Evolutionary conservation across 2,797 vertebrate genomes (phyloP).

Genomic region (Aplochiton taeniatus): DNA sequence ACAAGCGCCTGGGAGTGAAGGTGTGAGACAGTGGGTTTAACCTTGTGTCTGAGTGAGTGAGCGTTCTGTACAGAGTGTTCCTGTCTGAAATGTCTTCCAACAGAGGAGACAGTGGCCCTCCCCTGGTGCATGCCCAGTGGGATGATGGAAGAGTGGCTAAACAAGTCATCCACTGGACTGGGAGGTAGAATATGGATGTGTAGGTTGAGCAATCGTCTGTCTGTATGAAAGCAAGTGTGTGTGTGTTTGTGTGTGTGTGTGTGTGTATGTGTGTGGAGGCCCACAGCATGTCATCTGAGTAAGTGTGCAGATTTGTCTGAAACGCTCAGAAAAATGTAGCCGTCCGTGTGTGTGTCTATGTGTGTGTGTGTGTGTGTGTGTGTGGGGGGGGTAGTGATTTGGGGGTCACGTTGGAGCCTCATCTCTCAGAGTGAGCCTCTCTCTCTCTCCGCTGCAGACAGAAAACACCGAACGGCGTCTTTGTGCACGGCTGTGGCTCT

Average conservation of each 20-base stretch:
- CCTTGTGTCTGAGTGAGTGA: no score
- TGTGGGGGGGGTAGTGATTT: conserved; percentile 7
- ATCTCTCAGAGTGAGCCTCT: background rate
- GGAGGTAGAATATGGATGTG: background rate
- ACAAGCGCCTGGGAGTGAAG: no score
- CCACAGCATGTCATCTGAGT: background rate
- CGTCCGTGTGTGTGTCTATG: conserved; percentile 16
- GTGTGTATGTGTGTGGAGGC: conserved; percentile 9
- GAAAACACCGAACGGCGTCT: conserved; percentile 5
- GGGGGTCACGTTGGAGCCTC: no score
- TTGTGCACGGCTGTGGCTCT: conserved; percentile 13
- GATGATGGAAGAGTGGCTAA: no score
- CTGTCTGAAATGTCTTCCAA: no score
- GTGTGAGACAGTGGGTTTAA: no score
- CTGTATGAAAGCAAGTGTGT: background rate
- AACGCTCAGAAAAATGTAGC: conserved; percentile 36
- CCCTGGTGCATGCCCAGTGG: no score
- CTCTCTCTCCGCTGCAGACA: conserved; percentile 7
- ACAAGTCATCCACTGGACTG: background rate
- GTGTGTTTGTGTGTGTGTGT: background rate
- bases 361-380: conserved; percentile 21
- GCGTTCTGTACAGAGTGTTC: no score
- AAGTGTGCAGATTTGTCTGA: conserved; percentile 26
- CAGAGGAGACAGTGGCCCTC: no score
- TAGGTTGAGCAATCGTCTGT: background rate